Evolutionary conservation across 2,888 invertebrate species (phyloP), one percentile per base, ranked within the genome.

Genomic region (Drosophila fungiperda): DNA sequence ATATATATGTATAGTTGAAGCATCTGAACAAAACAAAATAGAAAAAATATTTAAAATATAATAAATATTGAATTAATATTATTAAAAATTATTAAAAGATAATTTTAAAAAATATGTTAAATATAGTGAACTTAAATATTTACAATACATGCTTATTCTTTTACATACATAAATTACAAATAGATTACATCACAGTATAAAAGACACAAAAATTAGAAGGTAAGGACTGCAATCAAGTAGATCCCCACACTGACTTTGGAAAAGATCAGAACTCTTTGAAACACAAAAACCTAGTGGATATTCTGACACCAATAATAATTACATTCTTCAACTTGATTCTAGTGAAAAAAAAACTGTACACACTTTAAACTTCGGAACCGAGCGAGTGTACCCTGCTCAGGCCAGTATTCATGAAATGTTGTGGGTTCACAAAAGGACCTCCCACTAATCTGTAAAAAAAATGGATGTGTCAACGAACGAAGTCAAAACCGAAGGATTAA

Each of bases 1-100:
- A 69, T 63, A 62, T 40, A 63, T 63, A 50, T 73, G 73, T 73
- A 78, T 49, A 54, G 81, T 58, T 57, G 87, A 58, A 33, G 58
- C n/a, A 87, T 75, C 82, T 83, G 49, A 53, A 57, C 45, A 40
- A 81, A 80, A 80, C 40, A 71, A 49, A 63, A 50, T 63, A 70
- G 65, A 80, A 64, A 2, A 59, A 78, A 66, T 17, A n/a, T 54
- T 26, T 45, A 60, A 61, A 61, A 58, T 33, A 33, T 36, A 36
- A 55, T 29, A 33, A 20, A 45, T 57, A 40, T 62, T 68, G 32
- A 58, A 52, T 23, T 23, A 60, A 73, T 55, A 64, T 49, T 61
- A 70, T 64, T 55, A 65, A 59, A 36, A 52, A 36, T 17, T 2
- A 26, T 36, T 9, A 32, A 26, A 29, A 26, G 0, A 55, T 20